Percentiles rank a stretch among this genome's conserved stretches.
phyloP scores from a whole-genome alignment of 2,888 invertebrate species.

The Taphrorychus bicolor region DNA sequence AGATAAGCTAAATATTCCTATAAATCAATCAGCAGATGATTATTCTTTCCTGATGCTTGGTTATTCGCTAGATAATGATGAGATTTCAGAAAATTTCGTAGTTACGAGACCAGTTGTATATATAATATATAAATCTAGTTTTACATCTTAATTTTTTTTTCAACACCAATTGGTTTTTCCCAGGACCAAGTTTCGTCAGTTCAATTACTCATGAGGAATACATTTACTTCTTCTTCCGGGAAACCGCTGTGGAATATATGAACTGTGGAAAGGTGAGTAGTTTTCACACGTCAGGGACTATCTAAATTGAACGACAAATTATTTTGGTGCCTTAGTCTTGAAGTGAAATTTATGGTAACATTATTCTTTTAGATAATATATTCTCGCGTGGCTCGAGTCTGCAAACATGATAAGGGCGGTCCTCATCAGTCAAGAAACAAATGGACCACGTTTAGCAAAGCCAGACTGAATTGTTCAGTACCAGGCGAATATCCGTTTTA shows the following conservation, averaged over 20 bases:
- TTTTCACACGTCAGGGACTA: background rate
- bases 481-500: slow-evolving; percentile 88
- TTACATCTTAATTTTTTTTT: too few relatives aligned
- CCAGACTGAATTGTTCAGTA: slow-evolving; percentile 82
- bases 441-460: slow-evolving; percentile 91
- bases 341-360: too few relatives aligned
- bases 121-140: too few relatives aligned
- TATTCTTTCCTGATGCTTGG: too few relatives aligned
- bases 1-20: too few relatives aligned
- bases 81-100: too few relatives aligned
- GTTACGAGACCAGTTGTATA: too few relatives aligned
- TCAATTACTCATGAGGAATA: slow-evolving; percentile 85
- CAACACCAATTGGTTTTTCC: too few relatives aligned
- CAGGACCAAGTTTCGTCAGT: slow-evolving; percentile 90
- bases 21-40: too few relatives aligned
- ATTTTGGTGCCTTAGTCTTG: too few relatives aligned
- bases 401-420: slow-evolving; percentile 87
- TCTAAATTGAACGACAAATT: background rate
- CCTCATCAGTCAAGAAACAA: slow-evolving; percentile 76
- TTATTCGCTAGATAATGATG: too few relatives aligned
- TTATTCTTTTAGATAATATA: slow-evolving; percentile 64
- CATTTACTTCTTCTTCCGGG: slow-evolving; percentile 91
- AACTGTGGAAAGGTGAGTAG: slow-evolving; percentile 81
- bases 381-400: slow-evolving; percentile 89
- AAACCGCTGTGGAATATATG: slow-evolving; percentile 90